Base-by-base conservation (phyloP, 2,888 invertebrate genomes). In the Phyto melanocephala region DNA sequence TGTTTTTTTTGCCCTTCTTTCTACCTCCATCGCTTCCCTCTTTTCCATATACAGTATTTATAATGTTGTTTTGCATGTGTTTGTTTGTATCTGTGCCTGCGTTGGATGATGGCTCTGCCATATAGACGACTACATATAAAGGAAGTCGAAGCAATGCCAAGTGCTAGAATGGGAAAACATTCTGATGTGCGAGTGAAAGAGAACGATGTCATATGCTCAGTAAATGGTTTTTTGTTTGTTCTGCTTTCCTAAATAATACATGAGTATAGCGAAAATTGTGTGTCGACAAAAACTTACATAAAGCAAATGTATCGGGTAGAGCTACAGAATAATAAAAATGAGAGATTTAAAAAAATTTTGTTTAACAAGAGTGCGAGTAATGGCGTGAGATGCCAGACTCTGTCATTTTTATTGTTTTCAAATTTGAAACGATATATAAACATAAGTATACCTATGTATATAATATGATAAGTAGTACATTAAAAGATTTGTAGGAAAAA, bases 271-370 rank as follows among this genome's bases (percentile, higher is more conserved):
- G 79, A 71, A 78, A 79, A 79, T 60, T 74, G 67, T 72, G 15
- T 80, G 72, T 80, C 65, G 54, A 75, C 54, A 72, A 81, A 80
- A 81, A 71, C 84, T 79, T 84, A 81, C 79, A 81, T 84, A 81
- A 81, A 81, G 83, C 83, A 71, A 74, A 74, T 80, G 71, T 37
- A 71, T 58, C 52, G 40, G 71, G 52, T 42, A 63, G 75, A 78
- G 68, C 68, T 58, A 77, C 56, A 68, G 60, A 81, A 81, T 52
- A 75, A 77, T 71, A 65, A 75, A 82, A 79, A 67, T 65, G 71
- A 82, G 79, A 75, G 75, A 78, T 81, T 77, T 74, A 56, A 35
- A 58, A 82, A 60, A 37, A 58, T 45, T 50, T 54, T 54, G 35
- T 40, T 60, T 58, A 42, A 37, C 40, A 40, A 80, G 76, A 80